A percentile compares a stretch with the other conserved stretches of the same genome.
phyloP scores from a whole-genome alignment of 2,797 vertebrate species.

The Pelobates cultripes region DNA sequence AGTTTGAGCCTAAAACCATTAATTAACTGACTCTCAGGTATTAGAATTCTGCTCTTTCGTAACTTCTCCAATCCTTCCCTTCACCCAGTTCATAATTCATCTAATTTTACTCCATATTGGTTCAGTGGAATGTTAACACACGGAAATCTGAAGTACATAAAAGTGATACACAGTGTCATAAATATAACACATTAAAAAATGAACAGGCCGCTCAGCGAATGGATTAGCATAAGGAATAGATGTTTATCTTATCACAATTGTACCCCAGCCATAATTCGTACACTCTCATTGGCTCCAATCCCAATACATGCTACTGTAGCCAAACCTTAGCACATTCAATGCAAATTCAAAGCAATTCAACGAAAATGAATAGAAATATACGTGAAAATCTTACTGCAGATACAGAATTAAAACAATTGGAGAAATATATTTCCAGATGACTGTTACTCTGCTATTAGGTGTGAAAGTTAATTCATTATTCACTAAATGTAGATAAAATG shows the following conservation, averaged over 20 bases:
- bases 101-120: conserved; percentile 9
- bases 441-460: no score
- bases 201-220: background rate
- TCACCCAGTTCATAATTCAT: background rate
- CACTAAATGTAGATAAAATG: no score
- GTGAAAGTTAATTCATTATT: no score
- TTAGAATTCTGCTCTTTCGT: background rate
- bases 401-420: no score
- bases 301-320: background rate
- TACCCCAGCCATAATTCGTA: conserved; percentile 5
- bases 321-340: background rate
- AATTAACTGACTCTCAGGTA: background rate
- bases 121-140: conserved; percentile 2
- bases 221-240: conserved; percentile 7
- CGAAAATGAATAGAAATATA: background rate
- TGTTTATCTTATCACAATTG: conserved; percentile 3
- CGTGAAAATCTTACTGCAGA: background rate
- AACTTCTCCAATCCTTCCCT: background rate
- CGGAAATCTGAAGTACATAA: conserved; percentile 17
- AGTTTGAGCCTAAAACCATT: background rate
- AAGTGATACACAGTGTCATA: conserved; percentile 10
- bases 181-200: conserved; percentile 8
- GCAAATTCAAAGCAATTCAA: background rate
- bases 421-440: no score
- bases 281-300: conserved; percentile 4